These are phyloP conservation scores for Nematostella vectensis DNA, from an alignment of 92 coral and sea anemone species.

Conservation along the genomic window DNA sequence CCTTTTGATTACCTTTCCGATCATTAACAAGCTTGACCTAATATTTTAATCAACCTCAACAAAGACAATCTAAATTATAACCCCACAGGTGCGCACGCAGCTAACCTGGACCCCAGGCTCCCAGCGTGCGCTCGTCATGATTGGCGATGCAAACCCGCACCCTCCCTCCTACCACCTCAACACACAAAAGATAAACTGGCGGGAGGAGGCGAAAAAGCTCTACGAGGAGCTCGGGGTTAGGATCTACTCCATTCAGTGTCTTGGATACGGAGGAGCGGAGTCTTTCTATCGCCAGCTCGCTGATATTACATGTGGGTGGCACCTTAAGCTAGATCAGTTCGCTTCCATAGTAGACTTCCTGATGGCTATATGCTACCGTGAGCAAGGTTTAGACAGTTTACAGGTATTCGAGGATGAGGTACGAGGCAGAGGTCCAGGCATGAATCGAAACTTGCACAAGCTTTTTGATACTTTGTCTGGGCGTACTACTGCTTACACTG, in stretches of 20 bases:
- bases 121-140: slow-evolving; percentile 87
- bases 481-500: slow-evolving; percentile 46
- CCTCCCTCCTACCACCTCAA: slow-evolving; percentile 75
- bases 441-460: slow-evolving; percentile 83
- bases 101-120: slow-evolving; percentile 88
- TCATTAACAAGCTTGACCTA: no score
- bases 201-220: slow-evolving; percentile 79
- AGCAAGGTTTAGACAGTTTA: slow-evolving; percentile 76
- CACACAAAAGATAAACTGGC: slow-evolving; percentile 88
- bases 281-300: slow-evolving; percentile 86
- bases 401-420: slow-evolving; percentile 87
- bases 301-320: slow-evolving; percentile 87
- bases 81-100: slow-evolving; percentile 76
- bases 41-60: no score
- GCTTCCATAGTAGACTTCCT: slow-evolving; percentile 88
- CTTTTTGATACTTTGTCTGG: slow-evolving; percentile 90
- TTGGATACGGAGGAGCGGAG: slow-evolving; percentile 56
- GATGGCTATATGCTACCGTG: slow-evolving; percentile 89
- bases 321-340: slow-evolving; percentile 88
- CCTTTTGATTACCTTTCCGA: no score
- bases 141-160: slow-evolving; percentile 94
- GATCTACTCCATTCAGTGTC: slow-evolving; percentile 82
- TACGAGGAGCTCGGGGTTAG: slow-evolving; percentile 88
- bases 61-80: no score
- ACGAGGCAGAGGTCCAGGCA: slow-evolving; percentile 58